Base-by-base conservation (phyloP, 2,888 invertebrate species). In the Chesias legatella region DNA sequence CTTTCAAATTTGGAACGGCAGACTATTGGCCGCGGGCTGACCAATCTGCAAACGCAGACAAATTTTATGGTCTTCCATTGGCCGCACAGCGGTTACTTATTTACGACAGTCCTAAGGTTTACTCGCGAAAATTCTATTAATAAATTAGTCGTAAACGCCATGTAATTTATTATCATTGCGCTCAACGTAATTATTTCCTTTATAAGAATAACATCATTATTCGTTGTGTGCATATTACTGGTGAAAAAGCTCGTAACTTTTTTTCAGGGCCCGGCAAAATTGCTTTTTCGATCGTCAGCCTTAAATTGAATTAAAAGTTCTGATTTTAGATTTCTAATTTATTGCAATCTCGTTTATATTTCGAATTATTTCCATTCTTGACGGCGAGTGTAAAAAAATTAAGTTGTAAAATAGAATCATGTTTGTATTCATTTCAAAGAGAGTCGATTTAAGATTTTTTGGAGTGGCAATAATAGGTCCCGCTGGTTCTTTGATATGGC, bases 111-210 rank as follows among this genome's bases (percentile, higher is more conserved):
- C 71, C 79, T 79, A 76, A 85, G 84, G 83, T 80, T 80, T 69
- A 74, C 77, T 78, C 79, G 85, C 85, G 67, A 88, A 86, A 82
- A 79, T 85, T 85, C 86, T 88, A 86, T 84, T 86, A 86, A 83
- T 88, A 86, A 84, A 85, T 83, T 82, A 81, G 78, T 79, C 83
- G 82, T 85, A 83, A 85, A 84, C 63, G 73, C 67, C 62, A 53
- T 54, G 73, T 79, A 79, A 84, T 84, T 84, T 84, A 86, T 80
- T 76, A 72, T 77, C 77, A 79, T 76, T 77, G 75, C 81, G 71
- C 65, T 73, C 64, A 57, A 58, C 52, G 73, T 77, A 84, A 85
- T 86, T 84, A 84, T 85, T 84, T 81, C 78, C 80, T 81, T 82
- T 81, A 81, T 79, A 79, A 80, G 79, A 77, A 77, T 76, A 77